phyloP scores from a whole-genome alignment of 2,113 vertebrate genomes.

The Riparia riparia region DNA sequence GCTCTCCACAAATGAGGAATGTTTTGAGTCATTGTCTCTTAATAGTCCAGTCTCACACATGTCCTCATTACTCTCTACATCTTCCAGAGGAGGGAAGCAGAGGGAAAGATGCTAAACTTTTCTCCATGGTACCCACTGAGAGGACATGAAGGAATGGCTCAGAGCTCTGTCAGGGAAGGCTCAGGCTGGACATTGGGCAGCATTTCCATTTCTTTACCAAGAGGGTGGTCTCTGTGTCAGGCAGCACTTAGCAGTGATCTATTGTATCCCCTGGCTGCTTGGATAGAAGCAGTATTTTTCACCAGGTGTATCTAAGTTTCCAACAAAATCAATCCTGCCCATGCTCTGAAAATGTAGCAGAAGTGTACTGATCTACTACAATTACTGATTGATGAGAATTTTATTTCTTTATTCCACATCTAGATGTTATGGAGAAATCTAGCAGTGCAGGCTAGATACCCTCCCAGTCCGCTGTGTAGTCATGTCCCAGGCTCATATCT shows the following conservation, averaged over 20 bases:
- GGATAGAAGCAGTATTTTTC: neutral
- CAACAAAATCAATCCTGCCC: neutral
- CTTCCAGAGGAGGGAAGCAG: neutral
- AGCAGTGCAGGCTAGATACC: neutral
- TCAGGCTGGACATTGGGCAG: rapidly evolving
- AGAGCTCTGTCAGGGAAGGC: neutral
- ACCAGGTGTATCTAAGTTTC: neutral
- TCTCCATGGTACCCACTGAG: neutral
- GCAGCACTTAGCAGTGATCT: neutral
- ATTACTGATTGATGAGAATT: neutral
- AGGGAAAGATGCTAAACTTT: neutral
- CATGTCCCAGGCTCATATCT: neutral
- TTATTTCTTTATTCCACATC: neutral
- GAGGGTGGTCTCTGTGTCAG: neutral
- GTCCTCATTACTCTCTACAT: neutral
- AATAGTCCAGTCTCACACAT: neutral
- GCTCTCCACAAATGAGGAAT: neutral
- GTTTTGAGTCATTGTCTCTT: neutral
- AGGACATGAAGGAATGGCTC: neutral
- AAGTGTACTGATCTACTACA: neutral
- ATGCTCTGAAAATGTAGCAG: neutral
- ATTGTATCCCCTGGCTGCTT: neutral
- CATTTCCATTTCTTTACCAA: neutral
- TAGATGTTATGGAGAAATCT: neutral
- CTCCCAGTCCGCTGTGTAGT: neutral